These are phyloP conservation scores for Heteropelma amictum DNA, from an alignment of 2,888 invertebrate species.

Conservation along the genomic window DNA sequence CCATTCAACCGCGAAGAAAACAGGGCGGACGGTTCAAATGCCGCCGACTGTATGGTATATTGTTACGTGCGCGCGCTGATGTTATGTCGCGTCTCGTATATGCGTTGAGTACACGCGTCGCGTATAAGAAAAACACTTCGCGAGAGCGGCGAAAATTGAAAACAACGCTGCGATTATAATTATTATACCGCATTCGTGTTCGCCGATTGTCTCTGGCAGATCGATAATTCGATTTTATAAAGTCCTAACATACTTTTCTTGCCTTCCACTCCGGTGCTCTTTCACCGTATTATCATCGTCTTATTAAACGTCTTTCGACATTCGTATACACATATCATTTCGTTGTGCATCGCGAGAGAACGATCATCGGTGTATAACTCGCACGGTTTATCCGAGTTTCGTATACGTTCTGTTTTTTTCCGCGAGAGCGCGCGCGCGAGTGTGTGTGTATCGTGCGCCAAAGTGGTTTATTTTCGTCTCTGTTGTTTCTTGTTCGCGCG, in stretches of 20 bases:
- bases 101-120: too few relatives aligned
- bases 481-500: slow-evolving; percentile 23
- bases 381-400: not conserved
- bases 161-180: too few relatives aligned
- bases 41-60: too few relatives aligned
- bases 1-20: too few relatives aligned
- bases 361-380: not conserved
- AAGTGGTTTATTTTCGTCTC: slow-evolving; percentile 46
- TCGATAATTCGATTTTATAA: not conserved
- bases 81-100: too few relatives aligned
- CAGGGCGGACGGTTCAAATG: too few relatives aligned
- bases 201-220: not conserved
- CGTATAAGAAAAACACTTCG: too few relatives aligned
- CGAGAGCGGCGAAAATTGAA: too few relatives aligned
- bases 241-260: not conserved
- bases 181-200: not conserved
- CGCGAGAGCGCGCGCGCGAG: not conserved
- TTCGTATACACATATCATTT: not conserved
- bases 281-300: too few relatives aligned
- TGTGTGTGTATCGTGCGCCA: slow-evolving; percentile 8
- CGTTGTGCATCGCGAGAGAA: not conserved
- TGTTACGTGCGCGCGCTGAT: too few relatives aligned
- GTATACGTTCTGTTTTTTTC: too few relatives aligned
- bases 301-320: not conserved
- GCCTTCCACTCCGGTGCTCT: too few relatives aligned